Evolutionary conservation across 2,113 vertebrate genomes (phyloP), one percentile per base, ranked within the genome.

Genomic region (Erpornis zantholeuca): DNA sequence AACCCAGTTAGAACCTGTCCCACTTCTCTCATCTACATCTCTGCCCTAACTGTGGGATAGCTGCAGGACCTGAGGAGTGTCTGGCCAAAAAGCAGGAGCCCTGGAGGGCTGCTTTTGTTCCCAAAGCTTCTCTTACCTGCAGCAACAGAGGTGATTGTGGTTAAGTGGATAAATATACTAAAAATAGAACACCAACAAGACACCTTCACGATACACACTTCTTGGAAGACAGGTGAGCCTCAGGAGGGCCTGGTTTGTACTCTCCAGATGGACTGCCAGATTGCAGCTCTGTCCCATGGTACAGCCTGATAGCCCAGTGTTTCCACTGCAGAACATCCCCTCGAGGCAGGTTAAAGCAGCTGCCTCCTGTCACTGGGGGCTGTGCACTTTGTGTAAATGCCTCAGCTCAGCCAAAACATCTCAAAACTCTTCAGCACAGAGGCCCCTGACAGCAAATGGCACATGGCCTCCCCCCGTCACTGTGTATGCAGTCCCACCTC

Each of bases 211-310:
- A 77, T 15, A 42, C 17, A 53, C 1, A 17, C 38, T 79, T 85
- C 84, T 78, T 71, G 64, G 42, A 56, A 88, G 76, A 60, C 56
- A 93, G 76, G 72, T 68, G 68, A 90, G 44, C 47, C 59, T 44
- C 71, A 49, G 76, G 72, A 92, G 49, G 77, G 63, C 20, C 50
- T 75, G 52, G 59, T 84, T 60, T 20, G 38, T 47, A 15, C 27
- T 52, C 54, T 90, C 73, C 92, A 95, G 86, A 89, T 87, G 76
- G 87, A 83, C 54, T 80, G 66, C 42, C 89, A 91, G 70, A 80
- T 5, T 86, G 85, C 52, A 63, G 9, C 79, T 69, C 66, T 57
- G 49, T 68, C 79, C 64, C 85, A 73, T 3, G 14, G 40, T 1
- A 68, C 23, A 59, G 35, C 21, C 56, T 33, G 23, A 61, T 10